These are phyloP conservation scores for Adelphocoris suturalis DNA, from an alignment of 2,888 invertebrate species.

Conservation along the genomic window DNA sequence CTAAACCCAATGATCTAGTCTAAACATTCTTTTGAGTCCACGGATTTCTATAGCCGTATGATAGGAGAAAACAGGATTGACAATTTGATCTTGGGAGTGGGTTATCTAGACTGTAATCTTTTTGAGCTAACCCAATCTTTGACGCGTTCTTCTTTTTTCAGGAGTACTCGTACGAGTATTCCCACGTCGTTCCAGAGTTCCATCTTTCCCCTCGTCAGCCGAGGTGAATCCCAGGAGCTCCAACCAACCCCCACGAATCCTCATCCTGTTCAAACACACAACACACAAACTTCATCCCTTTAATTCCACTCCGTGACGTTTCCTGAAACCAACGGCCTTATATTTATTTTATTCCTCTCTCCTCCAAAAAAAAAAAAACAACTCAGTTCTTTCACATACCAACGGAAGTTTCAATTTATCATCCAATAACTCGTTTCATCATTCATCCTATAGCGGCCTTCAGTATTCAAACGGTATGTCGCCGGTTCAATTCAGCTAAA, in stretches of 20 bases:
- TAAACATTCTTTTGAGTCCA: too few species aligned
- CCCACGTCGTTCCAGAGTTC: background rate
- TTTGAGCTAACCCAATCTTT: background rate
- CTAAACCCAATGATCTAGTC: too few species aligned
- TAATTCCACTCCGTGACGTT: conserved; percentile 31
- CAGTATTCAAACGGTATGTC: background rate
- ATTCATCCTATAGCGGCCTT: background rate
- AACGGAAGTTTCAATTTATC: conserved; percentile 18
- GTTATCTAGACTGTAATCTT: background rate
- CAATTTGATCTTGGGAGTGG: too few species aligned
- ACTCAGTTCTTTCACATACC: conserved; percentile 1
- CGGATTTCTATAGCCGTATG: too few species aligned
- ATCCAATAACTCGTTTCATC: conserved; percentile 31
- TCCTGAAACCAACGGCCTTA: conserved; percentile 20
- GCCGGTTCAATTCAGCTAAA: background rate
- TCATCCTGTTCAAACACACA: conserved; percentile 14
- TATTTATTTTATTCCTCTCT: conserved; percentile 7
- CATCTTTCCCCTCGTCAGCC: background rate
- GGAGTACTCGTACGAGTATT: background rate
- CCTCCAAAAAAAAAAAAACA: background rate
- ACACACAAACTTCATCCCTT: background rate
- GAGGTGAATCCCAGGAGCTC: background rate
- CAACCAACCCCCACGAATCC: background rate
- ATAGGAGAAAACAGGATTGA: too few species aligned
- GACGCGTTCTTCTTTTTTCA: background rate